Evolutionary conservation across 2,888 invertebrate species (phyloP), one percentile per base, ranked within the genome.

Genomic region (Congeria kusceri): DNA sequence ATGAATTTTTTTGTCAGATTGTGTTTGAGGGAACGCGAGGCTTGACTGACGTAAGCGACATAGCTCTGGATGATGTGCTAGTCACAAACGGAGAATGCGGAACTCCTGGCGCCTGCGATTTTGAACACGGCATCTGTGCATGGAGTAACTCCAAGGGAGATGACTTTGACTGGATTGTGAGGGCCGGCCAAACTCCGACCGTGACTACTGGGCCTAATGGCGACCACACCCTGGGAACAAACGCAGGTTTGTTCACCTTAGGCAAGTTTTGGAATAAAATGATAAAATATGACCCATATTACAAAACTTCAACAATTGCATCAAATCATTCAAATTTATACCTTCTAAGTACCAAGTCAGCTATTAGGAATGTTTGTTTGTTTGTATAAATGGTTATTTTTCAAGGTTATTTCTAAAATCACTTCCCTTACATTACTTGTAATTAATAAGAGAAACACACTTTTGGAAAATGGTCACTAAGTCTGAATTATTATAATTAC

Each of bases 11-110:
- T 53, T 15, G 7, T 20, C 25, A 88, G 87, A 58, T 87, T 81
- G 86, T 90, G n/a, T 88, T 92, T 68, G 92, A 91, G 70, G 92
- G 86, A 3, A 64, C 83, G 1, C 57, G 85, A 53, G 92, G 91
- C 13, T 80, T 59, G 53, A 88, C 88, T 57, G 78, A 75, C 61
- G 64, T 67, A 57, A 90, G 91, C 13, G 91, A 91, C 72, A 91
- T 92, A 58, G 91, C 91, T 39, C 77, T 92, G 25, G 92, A 92
- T 80, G 92, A 92, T 77, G 77, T 92, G 20, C 75, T 75, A 1
- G 69, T 87, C 7, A 78, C 75, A 49, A 64, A 69, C 49, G 88
- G 89, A 4, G 32, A 66, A 25, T 91, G 91, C 66, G 73, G 78
- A 0, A 63, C 63, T 25, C 80, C 78, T 61, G 89, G 88, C 13